These are phyloP conservation scores for Phlogophora meticulosa DNA, from an alignment of 2,888 invertebrate species.

Conservation along the genomic window DNA sequence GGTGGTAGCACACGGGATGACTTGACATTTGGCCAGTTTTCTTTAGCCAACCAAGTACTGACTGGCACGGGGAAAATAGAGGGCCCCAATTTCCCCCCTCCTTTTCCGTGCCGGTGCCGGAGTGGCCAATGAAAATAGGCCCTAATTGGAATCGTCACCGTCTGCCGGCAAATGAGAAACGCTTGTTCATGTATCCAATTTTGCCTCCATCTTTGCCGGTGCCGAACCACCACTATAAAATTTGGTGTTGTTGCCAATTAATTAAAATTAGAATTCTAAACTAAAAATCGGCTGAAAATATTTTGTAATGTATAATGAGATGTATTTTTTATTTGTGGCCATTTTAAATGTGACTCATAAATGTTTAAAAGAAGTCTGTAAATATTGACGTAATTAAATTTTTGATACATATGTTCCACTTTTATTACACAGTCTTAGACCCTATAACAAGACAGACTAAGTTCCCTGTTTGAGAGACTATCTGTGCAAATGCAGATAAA, in stretches of 20 bases:
- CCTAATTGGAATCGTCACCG: not conserved
- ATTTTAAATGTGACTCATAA: constrained; percentile 25
- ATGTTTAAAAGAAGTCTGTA: constrained; percentile 51
- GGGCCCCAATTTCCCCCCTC: not conserved
- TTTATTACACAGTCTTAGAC: constrained; percentile 21
- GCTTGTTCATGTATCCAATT: not conserved
- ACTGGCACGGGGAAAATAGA: not conserved
- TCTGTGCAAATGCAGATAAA: not conserved
- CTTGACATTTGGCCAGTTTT: not conserved
- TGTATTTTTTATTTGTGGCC: constrained; percentile 16
- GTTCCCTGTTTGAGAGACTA: not conserved
- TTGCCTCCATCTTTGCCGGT: constrained; percentile 17
- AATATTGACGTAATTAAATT: constrained; percentile 46
- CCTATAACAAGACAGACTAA: not conserved
- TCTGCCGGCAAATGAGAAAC: not conserved
- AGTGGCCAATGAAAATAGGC: not conserved
- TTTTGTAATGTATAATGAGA: constrained; percentile 8
- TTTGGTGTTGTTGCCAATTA: constrained; percentile 14
- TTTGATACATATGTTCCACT: constrained; percentile 11
- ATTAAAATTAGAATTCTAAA: constrained; percentile 6
- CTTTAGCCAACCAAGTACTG: not conserved
- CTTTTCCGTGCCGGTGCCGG: not conserved
- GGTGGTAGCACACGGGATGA: constrained; percentile 58
- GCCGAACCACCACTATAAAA: constrained; percentile 12
- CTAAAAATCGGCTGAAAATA: constrained; percentile 8